phyloP scores from a whole-genome alignment of 2,888 invertebrate species.

The Callosobruchus maculatus region DNA sequence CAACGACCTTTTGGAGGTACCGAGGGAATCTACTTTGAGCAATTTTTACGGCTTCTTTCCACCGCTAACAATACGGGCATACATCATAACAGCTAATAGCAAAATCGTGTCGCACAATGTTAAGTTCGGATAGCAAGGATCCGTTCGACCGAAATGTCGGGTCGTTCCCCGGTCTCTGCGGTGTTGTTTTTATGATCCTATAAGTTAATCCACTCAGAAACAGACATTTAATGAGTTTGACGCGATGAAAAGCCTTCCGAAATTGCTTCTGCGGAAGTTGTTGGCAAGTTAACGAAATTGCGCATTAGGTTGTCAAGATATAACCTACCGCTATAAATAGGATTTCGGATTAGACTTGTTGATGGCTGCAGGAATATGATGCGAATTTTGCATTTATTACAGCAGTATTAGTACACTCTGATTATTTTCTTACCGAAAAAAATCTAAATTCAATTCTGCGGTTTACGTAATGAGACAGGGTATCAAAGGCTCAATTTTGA shows the following conservation, averaged over 20 bases:
- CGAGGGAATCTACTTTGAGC: too few relatives aligned
- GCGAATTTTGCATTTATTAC: too few relatives aligned
- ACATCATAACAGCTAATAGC: background rate
- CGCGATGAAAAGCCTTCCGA: background rate
- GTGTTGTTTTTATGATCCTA: background rate
- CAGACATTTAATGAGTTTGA: background rate
- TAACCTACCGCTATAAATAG: background rate
- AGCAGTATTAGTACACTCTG: too few relatives aligned
- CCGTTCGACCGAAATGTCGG: background rate
- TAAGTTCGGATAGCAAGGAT: background rate
- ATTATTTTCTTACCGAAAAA: too few relatives aligned
- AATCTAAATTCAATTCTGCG: too few relatives aligned
- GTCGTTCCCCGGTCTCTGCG: background rate
- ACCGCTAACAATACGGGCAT: background rate
- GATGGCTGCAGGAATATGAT: background rate
- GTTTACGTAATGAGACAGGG: too few relatives aligned
- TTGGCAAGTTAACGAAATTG: background rate
- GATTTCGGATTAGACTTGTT: background rate
- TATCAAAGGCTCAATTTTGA: too few relatives aligned
- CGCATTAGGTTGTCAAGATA: background rate
- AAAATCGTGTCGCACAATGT: background rate
- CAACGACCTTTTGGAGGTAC: too few relatives aligned
- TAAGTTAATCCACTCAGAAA: background rate
- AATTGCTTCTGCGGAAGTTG: background rate
- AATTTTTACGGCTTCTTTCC: too few relatives aligned